Evolutionary conservation across 2,797 vertebrate species (phyloP), one percentile per base, ranked within the genome.

Genomic region (Pygocentrus nattereri): DNA sequence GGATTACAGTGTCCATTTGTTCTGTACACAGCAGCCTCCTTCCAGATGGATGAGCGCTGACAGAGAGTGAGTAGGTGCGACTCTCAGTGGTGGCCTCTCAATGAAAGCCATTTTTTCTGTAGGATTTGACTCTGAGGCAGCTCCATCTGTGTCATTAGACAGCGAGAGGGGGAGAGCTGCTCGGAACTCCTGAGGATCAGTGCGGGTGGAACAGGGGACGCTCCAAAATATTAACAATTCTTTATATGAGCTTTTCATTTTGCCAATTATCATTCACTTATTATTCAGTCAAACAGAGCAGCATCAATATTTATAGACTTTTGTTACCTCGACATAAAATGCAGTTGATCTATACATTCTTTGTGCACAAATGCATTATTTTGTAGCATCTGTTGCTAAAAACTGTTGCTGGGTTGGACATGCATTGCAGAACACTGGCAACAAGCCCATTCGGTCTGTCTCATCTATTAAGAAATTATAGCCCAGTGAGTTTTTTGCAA

Each of bases 1-100:
- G 27, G 23, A 56, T 79, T 59, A 77, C 34, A 56, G 52, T 56
- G 49, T 59, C 31, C 78, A 71, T 72, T 78, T 69, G 68, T 74
- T 54, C 27, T 44, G 74, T 58, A 64, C 62, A 74, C 54, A 61
- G 69, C 71, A 31, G 47, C 18, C 31, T 62, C 58, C 64, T 41
- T 59, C 27, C 54, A 38, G 69, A 78, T 38, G 56, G 64, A 81
- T 59, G 64, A 78, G 25, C 16, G 34, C 50, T 47, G 75, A 78
- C 69, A 59, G 74, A 65, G 47, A 72, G 50, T 44, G 65, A 61
- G 76, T 15, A 65, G 78, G 25, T 72, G 68, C 52, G 52, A 44
- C 58, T 47, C 61, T 67, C 61, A 73, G 50, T 15, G 70, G 49
- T 56, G 27, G 70, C 30, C 12, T 54, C 19, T 54, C 25, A 56